Evolutionary conservation across 2,888 invertebrate genomes (phyloP).

Genomic region (Drosophila recens): DNA sequence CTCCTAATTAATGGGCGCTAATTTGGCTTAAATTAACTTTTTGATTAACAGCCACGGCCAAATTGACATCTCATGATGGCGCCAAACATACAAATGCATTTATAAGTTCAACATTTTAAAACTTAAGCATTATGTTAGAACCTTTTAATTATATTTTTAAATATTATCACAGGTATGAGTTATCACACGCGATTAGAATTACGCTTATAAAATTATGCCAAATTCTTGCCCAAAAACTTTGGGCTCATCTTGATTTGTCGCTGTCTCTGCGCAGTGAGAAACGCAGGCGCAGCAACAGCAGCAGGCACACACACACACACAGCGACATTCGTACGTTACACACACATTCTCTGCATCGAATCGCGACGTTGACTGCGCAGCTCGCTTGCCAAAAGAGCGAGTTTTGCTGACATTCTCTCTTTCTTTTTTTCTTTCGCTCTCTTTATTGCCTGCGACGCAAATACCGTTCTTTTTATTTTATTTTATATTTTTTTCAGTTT

Average conservation of each 20-base stretch:
- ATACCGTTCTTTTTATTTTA: conserved; percentile 72
- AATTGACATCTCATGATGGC: conserved; percentile 9
- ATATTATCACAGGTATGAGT: no score
- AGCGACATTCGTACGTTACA: conserved; percentile 5
- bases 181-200: no score
- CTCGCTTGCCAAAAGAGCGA: conserved; percentile 30
- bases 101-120: background rate
- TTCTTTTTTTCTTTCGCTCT: conserved; percentile 30
- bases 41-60: conserved; percentile 43
- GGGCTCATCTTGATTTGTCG: background rate
- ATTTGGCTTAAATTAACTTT: conserved; percentile 59
- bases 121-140: background rate
- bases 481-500: conserved; percentile 26
- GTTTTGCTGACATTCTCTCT: conserved; percentile 22
- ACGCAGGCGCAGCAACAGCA: conserved; percentile 60
- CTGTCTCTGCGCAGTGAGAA: conserved; percentile 22
- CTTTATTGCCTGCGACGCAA: conserved; percentile 72
- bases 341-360: conserved; percentile 34
- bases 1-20: conserved; percentile 70
- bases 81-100: background rate
- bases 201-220: no score
- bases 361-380: conserved; percentile 33
- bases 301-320: conserved; percentile 13
- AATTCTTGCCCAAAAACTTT: background rate
- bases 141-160: background rate